A percentile compares a stretch with the other conserved stretches of the same genome.
Conservation (phyloP, 2,113 vertebrate genomes). For the Hippocampus guttulatus region DNA sequence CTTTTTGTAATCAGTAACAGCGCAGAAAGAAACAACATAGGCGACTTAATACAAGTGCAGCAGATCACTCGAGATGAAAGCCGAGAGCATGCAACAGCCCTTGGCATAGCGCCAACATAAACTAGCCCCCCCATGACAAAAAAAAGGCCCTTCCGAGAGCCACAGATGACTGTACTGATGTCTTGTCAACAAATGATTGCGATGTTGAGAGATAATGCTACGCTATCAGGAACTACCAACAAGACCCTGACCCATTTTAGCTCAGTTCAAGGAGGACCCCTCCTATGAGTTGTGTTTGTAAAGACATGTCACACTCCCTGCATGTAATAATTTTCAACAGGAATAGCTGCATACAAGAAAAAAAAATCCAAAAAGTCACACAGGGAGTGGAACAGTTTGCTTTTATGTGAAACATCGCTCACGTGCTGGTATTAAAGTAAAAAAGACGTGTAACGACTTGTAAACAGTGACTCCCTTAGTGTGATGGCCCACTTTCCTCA, state of each 20-base stretch:
- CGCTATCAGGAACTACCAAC: constrained; percentile 18
- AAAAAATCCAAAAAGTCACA: not conserved
- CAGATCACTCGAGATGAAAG: constrained; percentile 3
- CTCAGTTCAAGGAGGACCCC: constrained; percentile 3
- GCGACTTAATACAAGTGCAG: not conserved
- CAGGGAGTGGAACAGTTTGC: not conserved
- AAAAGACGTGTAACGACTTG: constrained; percentile 8
- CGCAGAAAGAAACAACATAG: not conserved
- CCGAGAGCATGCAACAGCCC: not conserved
- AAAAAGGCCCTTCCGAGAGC: constrained; percentile 7
- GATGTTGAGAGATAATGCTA: constrained; percentile 21
- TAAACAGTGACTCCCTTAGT: constrained; percentile 1
- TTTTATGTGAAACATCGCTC: constrained; percentile 12
- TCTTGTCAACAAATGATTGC: constrained; percentile 13
- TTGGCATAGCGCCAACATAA: not conserved
- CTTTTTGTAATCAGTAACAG: not conserved
- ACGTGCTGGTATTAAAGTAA: constrained; percentile 8
- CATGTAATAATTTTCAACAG: not conserved
- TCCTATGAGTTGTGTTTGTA: constrained; percentile 21
- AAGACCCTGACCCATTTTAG: constrained; percentile 17
- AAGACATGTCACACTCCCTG: constrained; percentile 23
- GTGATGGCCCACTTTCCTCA: constrained; percentile 40
- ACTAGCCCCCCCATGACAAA: not conserved
- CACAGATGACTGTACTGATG: constrained; percentile 11
- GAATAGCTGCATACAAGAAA: constrained; percentile 2